Conservation (phyloP, 2,888 invertebrate genomes). For the Eupithecia centaureata region DNA sequence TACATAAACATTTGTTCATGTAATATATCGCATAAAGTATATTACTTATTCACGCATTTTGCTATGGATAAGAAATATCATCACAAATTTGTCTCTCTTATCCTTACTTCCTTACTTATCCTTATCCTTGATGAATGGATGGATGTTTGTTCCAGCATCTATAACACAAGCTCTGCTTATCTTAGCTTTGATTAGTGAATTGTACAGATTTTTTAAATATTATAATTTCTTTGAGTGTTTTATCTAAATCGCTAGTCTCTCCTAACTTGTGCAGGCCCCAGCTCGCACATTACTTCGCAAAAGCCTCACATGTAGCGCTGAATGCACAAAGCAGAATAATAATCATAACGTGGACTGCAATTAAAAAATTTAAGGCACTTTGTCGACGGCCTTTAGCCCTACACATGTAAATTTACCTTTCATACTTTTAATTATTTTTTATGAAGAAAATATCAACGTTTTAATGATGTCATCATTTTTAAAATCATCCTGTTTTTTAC, state of each 20-base stretch:
- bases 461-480: slow-evolving; percentile 48
- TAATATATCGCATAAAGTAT: too few relatives aligned
- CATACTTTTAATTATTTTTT: slow-evolving; percentile 46
- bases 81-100: too few relatives aligned
- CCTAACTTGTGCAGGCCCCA: slow-evolving; percentile 38
- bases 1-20: too few relatives aligned
- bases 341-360: slow-evolving; percentile 78
- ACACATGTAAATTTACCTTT: slow-evolving; percentile 57
- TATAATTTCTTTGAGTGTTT: too few relatives aligned
- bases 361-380: slow-evolving; percentile 84
- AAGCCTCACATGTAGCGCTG: slow-evolving; percentile 70
- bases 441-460: slow-evolving; percentile 34
- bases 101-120: too few relatives aligned
- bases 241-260: slow-evolving; percentile 32
- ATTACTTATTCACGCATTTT: too few relatives aligned
- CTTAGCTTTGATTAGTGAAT: too few relatives aligned
- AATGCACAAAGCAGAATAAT: slow-evolving; percentile 82
- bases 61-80: too few relatives aligned
- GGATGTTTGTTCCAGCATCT: too few relatives aligned
- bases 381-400: slow-evolving; percentile 65
- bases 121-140: too few relatives aligned
- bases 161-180: too few relatives aligned
- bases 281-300: slow-evolving; percentile 62
- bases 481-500: slow-evolving; percentile 33
- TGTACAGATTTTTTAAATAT: too few relatives aligned